Percentiles rank a stretch among this genome's conserved stretches.
Evolutionary conservation across 2,888 invertebrate species (phyloP).

Genomic region (Auanema sp.): DNA sequence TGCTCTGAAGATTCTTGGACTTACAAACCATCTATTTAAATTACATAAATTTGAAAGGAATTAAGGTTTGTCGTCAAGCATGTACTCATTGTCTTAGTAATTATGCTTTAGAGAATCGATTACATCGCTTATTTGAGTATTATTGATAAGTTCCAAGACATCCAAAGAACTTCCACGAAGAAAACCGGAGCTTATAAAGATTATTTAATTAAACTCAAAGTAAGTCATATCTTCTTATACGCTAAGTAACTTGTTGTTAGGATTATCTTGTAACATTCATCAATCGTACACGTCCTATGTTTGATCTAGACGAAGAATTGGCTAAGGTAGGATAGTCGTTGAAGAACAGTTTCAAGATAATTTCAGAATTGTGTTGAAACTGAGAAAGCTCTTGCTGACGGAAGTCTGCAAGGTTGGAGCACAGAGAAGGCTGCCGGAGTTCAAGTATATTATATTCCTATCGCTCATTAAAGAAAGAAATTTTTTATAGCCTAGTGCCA

Average conservation of each 20-base stretch:
- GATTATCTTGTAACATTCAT: conserved; percentile 54
- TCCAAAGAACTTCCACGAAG: conserved; percentile 75
- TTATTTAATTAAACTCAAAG: conserved; percentile 77
- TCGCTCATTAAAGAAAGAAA: too few relatives aligned
- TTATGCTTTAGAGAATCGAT: conserved; percentile 72
- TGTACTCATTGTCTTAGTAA: not conserved
- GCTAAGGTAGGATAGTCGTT: conserved; percentile 11
- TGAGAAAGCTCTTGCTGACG: conserved; percentile 82
- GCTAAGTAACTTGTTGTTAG: conserved; percentile 1
- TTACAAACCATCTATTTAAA: conserved; percentile 93
- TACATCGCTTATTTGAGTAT: conserved; percentile 90
- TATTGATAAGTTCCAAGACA: conserved; percentile 93
- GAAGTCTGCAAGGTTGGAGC: conserved; percentile 91
- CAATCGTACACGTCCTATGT: conserved; percentile 54
- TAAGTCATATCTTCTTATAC: conserved; percentile 43
- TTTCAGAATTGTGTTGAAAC: conserved; percentile 68
- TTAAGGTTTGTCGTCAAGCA: conserved; percentile 79
- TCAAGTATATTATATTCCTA: too few relatives aligned
- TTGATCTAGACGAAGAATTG: conserved; percentile 47
- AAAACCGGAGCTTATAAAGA: conserved; percentile 66
- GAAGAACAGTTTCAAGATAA: too few relatives aligned
- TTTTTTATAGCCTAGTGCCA: conserved; percentile 71
- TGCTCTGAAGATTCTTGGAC: conserved; percentile 79
- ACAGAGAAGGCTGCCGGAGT: conserved; percentile 52
- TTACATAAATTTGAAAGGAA: conserved; percentile 92